These are phyloP conservation scores for Equus przewalskii DNA, from an alignment of 2,113 vertebrate genomes.

Conservation along the genomic window DNA sequence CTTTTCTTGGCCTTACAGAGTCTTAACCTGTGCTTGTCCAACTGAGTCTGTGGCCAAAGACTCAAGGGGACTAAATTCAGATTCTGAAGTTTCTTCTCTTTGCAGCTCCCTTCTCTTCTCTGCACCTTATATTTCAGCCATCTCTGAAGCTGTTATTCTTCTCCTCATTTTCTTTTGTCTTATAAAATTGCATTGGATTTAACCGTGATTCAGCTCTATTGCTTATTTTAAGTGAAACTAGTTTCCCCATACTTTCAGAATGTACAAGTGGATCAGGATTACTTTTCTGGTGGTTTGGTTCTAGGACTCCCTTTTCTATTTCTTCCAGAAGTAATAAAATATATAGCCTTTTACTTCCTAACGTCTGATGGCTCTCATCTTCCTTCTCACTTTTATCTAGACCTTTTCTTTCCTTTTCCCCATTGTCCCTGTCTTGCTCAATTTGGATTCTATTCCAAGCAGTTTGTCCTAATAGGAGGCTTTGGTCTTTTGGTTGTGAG, in stretches of 20 bases:
- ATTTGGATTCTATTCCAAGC: background rate
- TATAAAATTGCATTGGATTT: background rate
- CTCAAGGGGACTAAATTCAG: background rate
- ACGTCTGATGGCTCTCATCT: background rate
- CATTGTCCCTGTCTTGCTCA: background rate
- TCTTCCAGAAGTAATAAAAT: background rate
- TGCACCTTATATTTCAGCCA: background rate
- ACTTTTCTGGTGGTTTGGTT: background rate
- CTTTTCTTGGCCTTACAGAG: background rate
- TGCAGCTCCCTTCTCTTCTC: background rate
- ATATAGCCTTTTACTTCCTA: background rate
- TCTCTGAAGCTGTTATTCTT: background rate
- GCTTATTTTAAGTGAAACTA: background rate
- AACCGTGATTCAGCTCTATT: background rate
- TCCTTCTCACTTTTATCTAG: background rate
- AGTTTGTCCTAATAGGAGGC: background rate
- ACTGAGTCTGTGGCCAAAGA: background rate
- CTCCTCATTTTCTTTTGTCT: background rate
- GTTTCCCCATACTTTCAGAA: background rate
- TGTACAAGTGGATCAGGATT: background rate
- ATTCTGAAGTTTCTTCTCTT: background rate
- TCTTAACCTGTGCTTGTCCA: background rate
- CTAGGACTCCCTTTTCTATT: background rate
- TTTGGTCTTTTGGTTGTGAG: background rate
- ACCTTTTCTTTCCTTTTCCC: background rate